Evolutionary conservation across 2,113 vertebrate genomes (phyloP).

Genomic region (Gobius niger): DNA sequence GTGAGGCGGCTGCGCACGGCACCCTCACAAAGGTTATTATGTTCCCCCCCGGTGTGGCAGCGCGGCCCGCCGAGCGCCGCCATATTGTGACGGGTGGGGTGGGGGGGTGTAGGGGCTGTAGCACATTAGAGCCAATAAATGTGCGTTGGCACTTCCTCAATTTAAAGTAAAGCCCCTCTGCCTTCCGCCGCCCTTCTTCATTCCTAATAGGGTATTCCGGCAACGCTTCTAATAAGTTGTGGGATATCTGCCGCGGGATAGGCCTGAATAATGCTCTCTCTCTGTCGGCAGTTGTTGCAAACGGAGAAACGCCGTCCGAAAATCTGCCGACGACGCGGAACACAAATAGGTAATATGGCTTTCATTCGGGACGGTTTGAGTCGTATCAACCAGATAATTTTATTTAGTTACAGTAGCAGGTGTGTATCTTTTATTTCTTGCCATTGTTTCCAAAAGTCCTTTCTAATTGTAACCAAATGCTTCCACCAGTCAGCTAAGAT

Average conservation of each 20-base stretch:
- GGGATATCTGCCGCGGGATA: conserved; percentile 67
- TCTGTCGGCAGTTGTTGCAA: conserved; percentile 41
- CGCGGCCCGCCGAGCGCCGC: conserved; percentile 57
- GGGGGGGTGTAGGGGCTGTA: conserved; percentile 72
- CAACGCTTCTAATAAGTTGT: conserved; percentile 75
- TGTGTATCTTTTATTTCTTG: no score
- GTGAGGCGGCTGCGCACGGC: conserved; percentile 59
- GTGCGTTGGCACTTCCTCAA: conserved; percentile 86
- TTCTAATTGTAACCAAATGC: no score
- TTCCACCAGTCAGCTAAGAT: no score
- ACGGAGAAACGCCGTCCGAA: conserved; percentile 29
- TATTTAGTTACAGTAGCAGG: no score
- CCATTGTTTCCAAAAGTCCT: no score
- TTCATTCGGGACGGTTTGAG: no score
- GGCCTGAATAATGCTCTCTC: conserved; percentile 62
- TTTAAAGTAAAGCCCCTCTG: conserved; percentile 83
- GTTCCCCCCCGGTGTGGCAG: conserved; percentile 68
- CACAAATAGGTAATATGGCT: neutral
- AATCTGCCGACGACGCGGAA: neutral
- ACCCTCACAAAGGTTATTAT: conserved; percentile 79
- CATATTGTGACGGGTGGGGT: conserved; percentile 63
- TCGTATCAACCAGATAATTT: no score
- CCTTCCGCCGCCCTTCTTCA: conserved; percentile 69
- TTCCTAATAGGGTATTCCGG: conserved; percentile 82
- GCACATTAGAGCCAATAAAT: conserved; percentile 86